Base-by-base conservation (phyloP, 2,888 invertebrate species). In the Priocnemis perturbator region DNA sequence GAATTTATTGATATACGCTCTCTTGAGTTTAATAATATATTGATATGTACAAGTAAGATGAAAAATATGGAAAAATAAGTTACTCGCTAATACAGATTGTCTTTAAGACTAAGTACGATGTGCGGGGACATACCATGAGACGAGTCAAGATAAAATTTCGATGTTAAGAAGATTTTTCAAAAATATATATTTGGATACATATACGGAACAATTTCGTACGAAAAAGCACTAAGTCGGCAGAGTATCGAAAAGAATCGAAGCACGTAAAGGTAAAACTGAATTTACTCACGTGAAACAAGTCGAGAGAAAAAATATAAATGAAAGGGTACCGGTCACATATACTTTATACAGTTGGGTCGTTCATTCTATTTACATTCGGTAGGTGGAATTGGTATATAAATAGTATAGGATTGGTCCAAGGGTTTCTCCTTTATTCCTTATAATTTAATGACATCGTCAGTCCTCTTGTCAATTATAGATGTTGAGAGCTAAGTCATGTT, bases 351-450 rank as follows among this genome's bases (percentile, higher is more conserved):
- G 37, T 37, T 11, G 7, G 37, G 37, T 37, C 37, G 37, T 37
- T 37, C 37, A 37, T 37, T 60, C 69, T 72, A 73, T 75, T 72
- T 66, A 75, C 66, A 75, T 67, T 67, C 61, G 64, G 69, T 67
- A 74, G 74, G 68, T 47, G 71, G 60, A 68, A 73, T 67, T 71
- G 60, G 65, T 56, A 77, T 64, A 70, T 71, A 61, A 74, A 69
- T 64, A 52, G 68, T 77, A 66, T 68, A 59, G 50, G 70, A 73
- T 79, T 79, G 79, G 79, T 79, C 79, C 76, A 73, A 79, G 68
- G 69, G 60, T 74, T 72, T 63, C 69, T 70, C 69, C 64, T 74
- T 73, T 75, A 79, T 77, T 78, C 65, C 67, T 72, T 62, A 60
- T 66, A 19, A 67, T 73, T 50, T 58, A 47, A 67, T 70, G 67